Evolutionary conservation across 92 coral and sea anemone species (phyloP), one percentile per base, ranked within the genome.

Genomic region (Pocillopora grandis): DNA sequence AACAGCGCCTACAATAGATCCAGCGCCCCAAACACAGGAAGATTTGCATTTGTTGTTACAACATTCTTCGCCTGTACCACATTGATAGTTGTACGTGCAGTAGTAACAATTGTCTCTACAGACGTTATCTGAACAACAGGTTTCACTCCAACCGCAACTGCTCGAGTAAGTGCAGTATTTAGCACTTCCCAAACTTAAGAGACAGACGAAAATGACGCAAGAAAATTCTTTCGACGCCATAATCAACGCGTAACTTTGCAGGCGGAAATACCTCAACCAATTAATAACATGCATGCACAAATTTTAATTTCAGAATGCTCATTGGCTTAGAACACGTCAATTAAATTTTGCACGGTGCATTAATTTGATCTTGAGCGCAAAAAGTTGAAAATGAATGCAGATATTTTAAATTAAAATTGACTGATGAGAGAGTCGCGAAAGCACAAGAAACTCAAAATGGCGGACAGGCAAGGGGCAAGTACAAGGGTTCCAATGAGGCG

Each of bases 41-140:
- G 17, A 5, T 52, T 23, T 13, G 78, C 86, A 82, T 11, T 58
- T 35, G 52, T 48, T 16, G 10, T 62, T 20, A 12, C 79, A 82
- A 21, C 86, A 82, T n/a, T 59, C 86, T 2, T 73, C 61, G 61
- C 71, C 72, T 4, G 72, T 21, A 1, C 79, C 80, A 23, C 86
- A 82, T 3, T 82, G n/a, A 17, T 0, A 80, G 27, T 49, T 56
- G 75, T 23, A 55, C 10, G 76, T 37, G 62, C 84, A 80, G 55
- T 0, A 56, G 37, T 0, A 23, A 31, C 84, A 80, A 1, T 0
- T 9, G 12, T 19, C 27, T 42, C 81, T 77, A 52, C 81, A 77
- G 21, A 77, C 67, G 21, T 12, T 5, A 62, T 77, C 81, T 17
- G 70, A 36, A 10, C 77, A 80, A 35, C 76, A 66, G 10, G 35